Evolutionary conservation across 2,113 vertebrate genomes (phyloP), one percentile per base, ranked within the genome.

Genomic region (Kryptolebias marmoratus): DNA sequence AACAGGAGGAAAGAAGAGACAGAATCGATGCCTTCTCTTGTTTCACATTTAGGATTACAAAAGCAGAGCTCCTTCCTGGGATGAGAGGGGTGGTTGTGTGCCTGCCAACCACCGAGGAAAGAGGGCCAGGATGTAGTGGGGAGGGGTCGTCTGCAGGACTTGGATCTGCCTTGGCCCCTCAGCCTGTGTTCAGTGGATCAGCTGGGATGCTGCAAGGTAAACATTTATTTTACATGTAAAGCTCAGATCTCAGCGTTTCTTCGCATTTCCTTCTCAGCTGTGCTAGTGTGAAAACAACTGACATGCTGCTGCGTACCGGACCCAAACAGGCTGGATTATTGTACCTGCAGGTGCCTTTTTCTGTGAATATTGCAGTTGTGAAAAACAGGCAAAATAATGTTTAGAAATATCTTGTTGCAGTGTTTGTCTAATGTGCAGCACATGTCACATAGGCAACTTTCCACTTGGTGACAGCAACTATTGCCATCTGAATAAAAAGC

Each of bases 11-110:
- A 64, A 45, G 32, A 53, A 58, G 27, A 71, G 63, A 52, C 53
- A 57, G 65, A 75, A 82, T 82, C 69, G 49, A 84, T 82, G 50
- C 11, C 65, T 73, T 71, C 79, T 84, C 71, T 79, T 53, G 77
- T 85, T 85, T 73, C 76, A 63, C 81, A 16, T 72, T 16, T 48
- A 74, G 71, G 72, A 71, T 82, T 81, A 71, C 52, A 48, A 67
- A 68, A 31, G 72, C 55, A 18, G 63, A 10, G 69, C 72, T 78
- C 56, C 58, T 57, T 73, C 60, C 60, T 18, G 12, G 59, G 66
- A 11, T 1, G 58, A 57, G 45, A 47, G 0, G 52, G 32, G 62
- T 15, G 8, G 42, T n/a, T 44, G 10, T 45, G 14, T 3, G 50
- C 15, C 15, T 6, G 18, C 31, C 63, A 47, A 16, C 42, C 22